Conservation (phyloP, 64 coral and sea anemone species). For the Hydrozoanthus tunicans region DNA sequence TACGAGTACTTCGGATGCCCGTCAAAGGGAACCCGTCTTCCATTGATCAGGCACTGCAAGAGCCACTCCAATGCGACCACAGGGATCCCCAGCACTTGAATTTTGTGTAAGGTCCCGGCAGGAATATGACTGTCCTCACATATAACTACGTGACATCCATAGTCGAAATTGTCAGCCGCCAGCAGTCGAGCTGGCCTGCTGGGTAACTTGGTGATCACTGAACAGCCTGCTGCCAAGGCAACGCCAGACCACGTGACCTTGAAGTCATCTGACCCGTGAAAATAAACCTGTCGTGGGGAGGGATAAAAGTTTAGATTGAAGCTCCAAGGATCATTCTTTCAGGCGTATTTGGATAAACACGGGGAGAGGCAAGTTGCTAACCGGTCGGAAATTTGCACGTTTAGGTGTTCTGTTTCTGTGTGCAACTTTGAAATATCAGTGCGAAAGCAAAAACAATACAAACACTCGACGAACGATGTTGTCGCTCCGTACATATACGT, state of each 20-base stretch:
- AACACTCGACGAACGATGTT: too few species aligned
- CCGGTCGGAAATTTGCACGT: too few species aligned
- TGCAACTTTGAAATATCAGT: too few species aligned
- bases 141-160: slow-evolving; percentile 78
- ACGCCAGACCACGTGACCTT: slow-evolving; percentile 80
- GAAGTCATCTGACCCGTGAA: slow-evolving; percentile 73
- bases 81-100: slow-evolving; percentile 72
- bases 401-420: too few species aligned
- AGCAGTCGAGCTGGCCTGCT: slow-evolving; percentile 54
- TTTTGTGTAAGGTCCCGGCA: slow-evolving; percentile 55
- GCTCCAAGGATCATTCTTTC: too few species aligned
- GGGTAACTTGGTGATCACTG: slow-evolving; percentile 84
- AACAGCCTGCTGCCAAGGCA: slow-evolving; percentile 74
- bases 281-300: slow-evolving; percentile 54
- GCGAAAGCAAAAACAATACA: too few species aligned
- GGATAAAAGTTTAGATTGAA: not conserved
- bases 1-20: slow-evolving; percentile 70
- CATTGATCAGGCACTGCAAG: slow-evolving; percentile 90
- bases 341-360: too few species aligned
- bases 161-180: slow-evolving; percentile 58
- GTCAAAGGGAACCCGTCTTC: slow-evolving; percentile 71
- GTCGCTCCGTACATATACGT: too few species aligned
- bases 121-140: slow-evolving; percentile 61
- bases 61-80: slow-evolving; percentile 90
- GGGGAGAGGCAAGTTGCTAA: too few species aligned